Percentiles rank a stretch among this genome's conserved stretches.
Evolutionary conservation across 1,140 invertebrate genomes (phyloP).

Genomic region (Microplitis mediator): DNA sequence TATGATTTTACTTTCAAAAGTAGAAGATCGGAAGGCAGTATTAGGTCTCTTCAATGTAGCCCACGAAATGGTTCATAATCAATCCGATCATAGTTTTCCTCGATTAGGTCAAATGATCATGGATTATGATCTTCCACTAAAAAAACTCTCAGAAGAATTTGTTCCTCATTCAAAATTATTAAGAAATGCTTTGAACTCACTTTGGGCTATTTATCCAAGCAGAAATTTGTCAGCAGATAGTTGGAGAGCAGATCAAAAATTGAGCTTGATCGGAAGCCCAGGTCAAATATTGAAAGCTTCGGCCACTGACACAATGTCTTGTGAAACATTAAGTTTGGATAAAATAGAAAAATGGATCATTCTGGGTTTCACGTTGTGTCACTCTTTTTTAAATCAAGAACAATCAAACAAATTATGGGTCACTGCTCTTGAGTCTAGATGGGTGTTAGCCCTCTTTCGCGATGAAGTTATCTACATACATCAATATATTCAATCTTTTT

Average conservation of each 20-base stretch:
- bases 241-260: conserved; percentile 91
- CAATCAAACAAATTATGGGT: conserved; percentile 89
- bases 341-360: conserved; percentile 96
- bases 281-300: conserved; percentile 91
- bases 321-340: conserved; percentile 95
- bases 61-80: conserved; percentile 93
- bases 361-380: conserved; percentile 90
- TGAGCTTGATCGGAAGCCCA: conserved; percentile 93
- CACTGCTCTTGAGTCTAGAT: conserved; percentile 88
- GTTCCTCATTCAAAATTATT: conserved; percentile 90
- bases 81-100: conserved; percentile 91
- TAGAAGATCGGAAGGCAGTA: conserved; percentile 97
- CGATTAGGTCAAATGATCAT: conserved; percentile 95
- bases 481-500: conserved; percentile 89
- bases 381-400: conserved; percentile 81
- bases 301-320: conserved; percentile 93
- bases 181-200: conserved; percentile 82
- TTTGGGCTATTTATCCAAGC: conserved; percentile 85
- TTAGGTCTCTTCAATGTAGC: conserved; percentile 96
- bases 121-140: conserved; percentile 95
- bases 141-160: conserved; percentile 97
- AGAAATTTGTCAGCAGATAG: conserved; percentile 93
- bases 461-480: conserved; percentile 98
- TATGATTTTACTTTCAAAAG: conserved; percentile 94
- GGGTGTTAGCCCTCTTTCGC: conserved; percentile 92